These are phyloP conservation scores for Rotaria macrura DNA, from an alignment of 2,888 invertebrate genomes.

Conservation along the genomic window DNA sequence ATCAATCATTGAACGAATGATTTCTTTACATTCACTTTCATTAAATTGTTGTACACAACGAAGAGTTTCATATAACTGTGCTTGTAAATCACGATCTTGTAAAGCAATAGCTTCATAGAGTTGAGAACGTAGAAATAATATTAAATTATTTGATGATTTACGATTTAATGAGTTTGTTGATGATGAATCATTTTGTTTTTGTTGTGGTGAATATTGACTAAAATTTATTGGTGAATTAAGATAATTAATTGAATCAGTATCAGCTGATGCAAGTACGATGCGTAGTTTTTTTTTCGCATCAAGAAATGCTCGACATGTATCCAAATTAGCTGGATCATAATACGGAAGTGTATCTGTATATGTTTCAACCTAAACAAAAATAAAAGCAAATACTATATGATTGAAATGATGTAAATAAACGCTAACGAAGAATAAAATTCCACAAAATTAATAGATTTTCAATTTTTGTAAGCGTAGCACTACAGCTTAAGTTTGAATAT, in stretches of 20 bases:
- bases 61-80: slow-evolving; percentile 71
- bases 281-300: slow-evolving; percentile 77
- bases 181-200: neutral
- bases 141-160: slow-evolving; percentile 36
- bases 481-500: too few species aligned
- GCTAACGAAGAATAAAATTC: too few species aligned
- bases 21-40: slow-evolving; percentile 60
- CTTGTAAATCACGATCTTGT: slow-evolving; percentile 65
- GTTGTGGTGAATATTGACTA: neutral
- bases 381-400: too few species aligned
- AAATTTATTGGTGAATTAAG: neutral
- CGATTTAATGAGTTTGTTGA: neutral
- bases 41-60: slow-evolving; percentile 67
- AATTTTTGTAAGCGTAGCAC: too few species aligned
- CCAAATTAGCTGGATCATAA: slow-evolving; percentile 54
- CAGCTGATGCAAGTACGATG: slow-evolving; percentile 76
- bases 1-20: slow-evolving; percentile 63
- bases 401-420: too few species aligned
- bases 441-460: too few species aligned
- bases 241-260: slow-evolving; percentile 44
- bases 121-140: slow-evolving; percentile 53
- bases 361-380: neutral
- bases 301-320: slow-evolving; percentile 57
- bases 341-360: neutral
- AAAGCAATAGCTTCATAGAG: slow-evolving; percentile 71